Conservation (phyloP, 2,888 invertebrate genomes). For the Melanostoma mellinum region DNA sequence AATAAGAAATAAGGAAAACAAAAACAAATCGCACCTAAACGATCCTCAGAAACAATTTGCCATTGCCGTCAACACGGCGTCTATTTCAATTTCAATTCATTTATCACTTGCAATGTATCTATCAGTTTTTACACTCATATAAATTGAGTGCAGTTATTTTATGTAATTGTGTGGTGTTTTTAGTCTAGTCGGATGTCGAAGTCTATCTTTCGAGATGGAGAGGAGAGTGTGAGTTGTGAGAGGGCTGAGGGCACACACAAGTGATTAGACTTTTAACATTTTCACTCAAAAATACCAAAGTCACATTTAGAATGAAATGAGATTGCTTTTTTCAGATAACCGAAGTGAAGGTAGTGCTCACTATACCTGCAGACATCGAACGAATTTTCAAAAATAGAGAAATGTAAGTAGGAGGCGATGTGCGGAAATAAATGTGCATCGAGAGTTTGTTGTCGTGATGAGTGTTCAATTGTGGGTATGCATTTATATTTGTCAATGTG, state of each 20-base stretch:
- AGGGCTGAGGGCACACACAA: conserved; percentile 29
- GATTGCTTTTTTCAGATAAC: conserved; percentile 52
- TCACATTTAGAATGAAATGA: conserved; percentile 64
- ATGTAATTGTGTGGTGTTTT: conserved; percentile 14
- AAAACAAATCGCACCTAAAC: conserved; percentile 69
- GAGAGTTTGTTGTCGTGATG: too few relatives aligned
- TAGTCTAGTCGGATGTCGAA: conserved; percentile 23
- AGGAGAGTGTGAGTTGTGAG: not conserved
- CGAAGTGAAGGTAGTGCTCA: not conserved
- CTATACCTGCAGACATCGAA: too few relatives aligned
- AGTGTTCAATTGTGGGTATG: too few relatives aligned
- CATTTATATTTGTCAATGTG: too few relatives aligned
- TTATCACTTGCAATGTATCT: conserved; percentile 72
- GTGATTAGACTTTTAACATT: conserved; percentile 72
- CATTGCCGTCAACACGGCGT: conserved; percentile 73
- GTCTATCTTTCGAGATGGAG: conserved; percentile 4
- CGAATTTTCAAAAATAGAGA: not conserved
- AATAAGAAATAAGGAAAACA: conserved; percentile 30
- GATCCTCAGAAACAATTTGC: conserved; percentile 73
- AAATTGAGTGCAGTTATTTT: conserved; percentile 40
- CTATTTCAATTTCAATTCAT: conserved; percentile 73
- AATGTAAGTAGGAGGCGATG: not conserved
- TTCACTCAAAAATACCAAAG: conserved; percentile 64
- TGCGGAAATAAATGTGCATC: not conserved
- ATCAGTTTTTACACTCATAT: conserved; percentile 64